Evolutionary conservation across 35 echinoderm and acorn worm genomes (phyloP), one percentile per base, ranked within the genome.

Genomic region (Apostichopus parvimensis): DNA sequence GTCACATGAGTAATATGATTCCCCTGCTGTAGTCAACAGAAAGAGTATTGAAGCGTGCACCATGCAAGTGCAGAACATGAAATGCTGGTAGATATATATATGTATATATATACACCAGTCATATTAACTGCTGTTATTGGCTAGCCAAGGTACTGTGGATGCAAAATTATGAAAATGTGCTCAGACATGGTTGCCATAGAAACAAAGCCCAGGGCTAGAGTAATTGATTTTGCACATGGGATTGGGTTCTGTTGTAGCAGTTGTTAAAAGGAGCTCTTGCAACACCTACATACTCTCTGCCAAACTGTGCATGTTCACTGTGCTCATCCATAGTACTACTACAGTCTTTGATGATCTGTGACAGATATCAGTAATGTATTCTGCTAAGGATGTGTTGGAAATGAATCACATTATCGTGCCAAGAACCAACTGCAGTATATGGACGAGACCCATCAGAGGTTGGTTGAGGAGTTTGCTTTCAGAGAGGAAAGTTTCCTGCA

Each of bases 161-260:
- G 61, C 62, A 68, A 66, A 88, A 88, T 88, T 88, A 88, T 88
- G 86, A 88, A 88, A 88, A 88, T 88, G 86, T 88, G 86, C 86
- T 88, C 86, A 88, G 86, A 88, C 86, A 73, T 88, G 86, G 86
- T 88, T 72, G 34, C 86, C 86, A 73, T 88, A 64, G 57, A 61
- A 73, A 88, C 86, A 68, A 68, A 88, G 68, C 64, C 86, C 86
- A 88, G 60, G 86, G 86, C 60, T 72, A 54, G 28, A 88, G 61
- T 88, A 88, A 88, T 88, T 88, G 86, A 88, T 88, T 88, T 88
- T 88, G 86, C 86, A 88, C 86, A 88, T 88, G 86, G 86, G 86
- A 88, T 88, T 73, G 86, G 60, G 86, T 72, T 54, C 17, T 88
- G 60, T 21, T 88, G 57, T 60, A 66, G 61, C 86, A 88, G 86